These are phyloP conservation scores for Lophius americanus DNA, from an alignment of 2,797 vertebrate genomes.

Conservation along the genomic window DNA sequence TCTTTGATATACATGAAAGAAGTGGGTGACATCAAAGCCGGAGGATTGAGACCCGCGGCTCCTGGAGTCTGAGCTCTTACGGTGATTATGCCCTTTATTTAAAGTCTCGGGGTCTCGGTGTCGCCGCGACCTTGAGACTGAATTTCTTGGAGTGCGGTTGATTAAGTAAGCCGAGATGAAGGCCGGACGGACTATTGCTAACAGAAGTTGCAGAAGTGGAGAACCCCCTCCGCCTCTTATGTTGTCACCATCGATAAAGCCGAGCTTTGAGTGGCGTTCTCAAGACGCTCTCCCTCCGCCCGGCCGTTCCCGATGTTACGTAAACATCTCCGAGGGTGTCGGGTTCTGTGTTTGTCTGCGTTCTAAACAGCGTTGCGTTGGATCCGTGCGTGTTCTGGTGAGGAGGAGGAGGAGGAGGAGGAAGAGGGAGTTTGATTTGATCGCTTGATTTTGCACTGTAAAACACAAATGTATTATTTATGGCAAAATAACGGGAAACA, in stretches of 20 bases:
- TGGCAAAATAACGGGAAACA: too few species aligned
- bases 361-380: constrained; percentile 41
- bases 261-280: constrained; percentile 50
- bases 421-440: constrained; percentile 44
- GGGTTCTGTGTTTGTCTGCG: constrained; percentile 32
- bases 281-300: constrained; percentile 57
- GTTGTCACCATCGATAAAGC: constrained; percentile 73
- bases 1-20: constrained; percentile 29
- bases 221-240: constrained; percentile 52
- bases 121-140: constrained; percentile 47
- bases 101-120: constrained; percentile 62
- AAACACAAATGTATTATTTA: too few species aligned
- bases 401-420: constrained; percentile 37
- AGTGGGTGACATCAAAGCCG: constrained; percentile 42
- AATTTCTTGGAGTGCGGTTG: constrained; percentile 63
- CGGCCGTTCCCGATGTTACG: constrained; percentile 59
- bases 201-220: constrained; percentile 67
- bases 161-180: constrained; percentile 74
- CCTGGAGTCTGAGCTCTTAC: constrained; percentile 51
- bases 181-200: constrained; percentile 53
- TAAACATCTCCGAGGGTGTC: constrained; percentile 56
- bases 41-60: constrained; percentile 15
- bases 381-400: constrained; percentile 30
- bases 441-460: constrained; percentile 15
- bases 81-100: constrained; percentile 66